These are phyloP conservation scores for Drosophila gunungcola DNA, from an alignment of 1,140 invertebrate genomes.

Conservation along the genomic window DNA sequence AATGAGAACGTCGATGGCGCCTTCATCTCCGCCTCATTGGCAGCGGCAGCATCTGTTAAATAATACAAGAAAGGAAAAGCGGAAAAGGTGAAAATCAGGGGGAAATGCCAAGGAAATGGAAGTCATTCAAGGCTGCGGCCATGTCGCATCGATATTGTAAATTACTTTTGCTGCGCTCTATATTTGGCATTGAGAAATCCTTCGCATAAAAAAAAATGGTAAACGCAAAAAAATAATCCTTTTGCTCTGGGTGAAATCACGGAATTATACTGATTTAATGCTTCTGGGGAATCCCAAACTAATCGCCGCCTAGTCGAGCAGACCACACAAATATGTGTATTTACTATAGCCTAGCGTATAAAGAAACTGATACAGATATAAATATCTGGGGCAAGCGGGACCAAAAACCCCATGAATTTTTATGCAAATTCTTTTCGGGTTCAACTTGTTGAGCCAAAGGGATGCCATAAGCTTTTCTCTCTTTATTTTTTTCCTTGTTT, in stretches of 20 bases:
- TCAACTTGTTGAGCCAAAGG: conserved; percentile 48
- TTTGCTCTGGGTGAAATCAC: conserved; percentile 44
- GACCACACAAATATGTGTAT: background rate
- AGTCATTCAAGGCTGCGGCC: conserved; percentile 39
- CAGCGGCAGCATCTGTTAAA: conserved; percentile 44
- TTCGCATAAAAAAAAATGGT: background rate
- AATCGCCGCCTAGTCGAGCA: conserved; percentile 27
- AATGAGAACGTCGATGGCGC: conserved; percentile 39
- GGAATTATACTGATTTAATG: conserved; percentile 63
- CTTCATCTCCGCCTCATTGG: conserved; percentile 50
- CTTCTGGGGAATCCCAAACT: conserved; percentile 30
- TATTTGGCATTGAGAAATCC: conserved; percentile 28
- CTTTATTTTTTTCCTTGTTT: background rate
- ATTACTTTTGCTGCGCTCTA: conserved; percentile 25
- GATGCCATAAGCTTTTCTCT: conserved; percentile 29
- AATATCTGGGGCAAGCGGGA: conserved; percentile 5
- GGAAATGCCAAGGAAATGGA: conserved; percentile 30
- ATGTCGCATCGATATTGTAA: conserved; percentile 49
- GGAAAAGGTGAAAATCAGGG: conserved; percentile 5
- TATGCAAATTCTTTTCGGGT: conserved; percentile 73
- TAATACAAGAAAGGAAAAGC: conserved; percentile 12
- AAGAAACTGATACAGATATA: conserved; percentile 28
- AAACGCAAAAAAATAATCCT: conserved; percentile 11
- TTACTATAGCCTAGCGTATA: background rate
- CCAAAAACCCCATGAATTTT: conserved; percentile 63